phyloP scores from a whole-genome alignment of 2,888 invertebrate genomes.

The Dicycla oo region DNA sequence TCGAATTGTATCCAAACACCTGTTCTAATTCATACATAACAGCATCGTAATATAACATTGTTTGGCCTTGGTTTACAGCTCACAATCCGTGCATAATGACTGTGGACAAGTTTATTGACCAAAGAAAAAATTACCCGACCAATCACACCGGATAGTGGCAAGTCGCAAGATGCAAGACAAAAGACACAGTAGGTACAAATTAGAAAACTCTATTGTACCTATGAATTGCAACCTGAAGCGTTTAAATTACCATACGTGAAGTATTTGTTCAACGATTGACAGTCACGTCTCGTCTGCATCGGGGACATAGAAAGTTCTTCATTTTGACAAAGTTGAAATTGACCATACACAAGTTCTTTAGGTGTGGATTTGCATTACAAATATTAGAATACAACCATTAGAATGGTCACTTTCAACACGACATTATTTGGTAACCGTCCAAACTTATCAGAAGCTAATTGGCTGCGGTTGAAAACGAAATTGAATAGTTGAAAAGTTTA shows the following conservation, averaged over 20 bases:
- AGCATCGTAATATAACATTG: conserved; percentile 72
- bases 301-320: conserved; percentile 85
- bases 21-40: conserved; percentile 68
- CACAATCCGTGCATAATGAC: conserved; percentile 67
- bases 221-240: conserved; percentile 68
- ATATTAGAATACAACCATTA: conserved; percentile 70
- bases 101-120: conserved; percentile 62
- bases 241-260: conserved; percentile 78
- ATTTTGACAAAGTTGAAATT: conserved; percentile 85
- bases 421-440: conserved; percentile 68
- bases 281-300: conserved; percentile 78
- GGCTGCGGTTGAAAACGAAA: conserved; percentile 64
- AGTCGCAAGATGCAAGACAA: conserved; percentile 50
- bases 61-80: conserved; percentile 76
- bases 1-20: conserved; percentile 70
- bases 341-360: conserved; percentile 76
- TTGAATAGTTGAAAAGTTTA: conserved; percentile 57
- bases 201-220: conserved; percentile 69
- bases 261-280: conserved; percentile 80
- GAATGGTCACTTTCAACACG: conserved; percentile 75
- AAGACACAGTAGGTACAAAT: conserved; percentile 62
- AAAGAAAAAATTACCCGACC: conserved; percentile 61
- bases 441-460: conserved; percentile 63
- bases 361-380: conserved; percentile 84
- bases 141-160: conserved; percentile 37